Percentiles rank a stretch among this genome's conserved stretches.
Conservation (phyloP, 1,140 invertebrate species). For the Monochamus saltuarius region DNA sequence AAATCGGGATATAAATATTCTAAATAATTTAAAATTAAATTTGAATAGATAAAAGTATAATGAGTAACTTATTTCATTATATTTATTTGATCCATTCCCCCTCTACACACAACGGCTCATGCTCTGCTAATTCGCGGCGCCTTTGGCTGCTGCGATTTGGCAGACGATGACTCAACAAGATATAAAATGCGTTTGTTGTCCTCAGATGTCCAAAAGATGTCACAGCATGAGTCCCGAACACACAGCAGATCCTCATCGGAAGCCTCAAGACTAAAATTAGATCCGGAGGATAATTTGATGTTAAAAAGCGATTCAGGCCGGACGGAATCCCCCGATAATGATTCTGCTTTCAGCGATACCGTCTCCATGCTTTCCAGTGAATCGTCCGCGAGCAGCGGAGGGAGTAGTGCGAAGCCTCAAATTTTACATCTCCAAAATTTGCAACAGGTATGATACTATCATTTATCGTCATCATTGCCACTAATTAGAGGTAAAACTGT, state of each 20-base stretch:
- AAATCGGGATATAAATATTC: too few species aligned
- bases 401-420: slow-evolving; percentile 63
- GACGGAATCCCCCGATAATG: slow-evolving; percentile 93
- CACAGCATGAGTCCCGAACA: slow-evolving; percentile 48
- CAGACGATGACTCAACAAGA: too few species aligned
- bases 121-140: too few species aligned
- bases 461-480: not conserved
- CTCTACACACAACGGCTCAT: too few species aligned
- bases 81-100: too few species aligned
- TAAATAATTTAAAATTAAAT: too few species aligned
- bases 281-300: slow-evolving; percentile 40
- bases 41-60: too few species aligned
- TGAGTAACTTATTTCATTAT: too few species aligned
- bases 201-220: slow-evolving; percentile 45
- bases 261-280: slow-evolving; percentile 50
- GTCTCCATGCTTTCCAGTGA: slow-evolving; percentile 89
- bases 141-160: too few species aligned
- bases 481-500: too few species aligned
- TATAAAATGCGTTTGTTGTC: slow-evolving; percentile 13
- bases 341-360: slow-evolving; percentile 96
- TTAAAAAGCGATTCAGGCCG: slow-evolving; percentile 54
- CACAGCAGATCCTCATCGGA: slow-evolving; percentile 58
- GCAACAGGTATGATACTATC: slow-evolving; percentile 36
- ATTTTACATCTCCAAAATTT: slow-evolving; percentile 39
- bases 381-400: slow-evolving; percentile 82